Conservation (phyloP, 2,888 invertebrate species). For the Ferdinandea cuprea region DNA sequence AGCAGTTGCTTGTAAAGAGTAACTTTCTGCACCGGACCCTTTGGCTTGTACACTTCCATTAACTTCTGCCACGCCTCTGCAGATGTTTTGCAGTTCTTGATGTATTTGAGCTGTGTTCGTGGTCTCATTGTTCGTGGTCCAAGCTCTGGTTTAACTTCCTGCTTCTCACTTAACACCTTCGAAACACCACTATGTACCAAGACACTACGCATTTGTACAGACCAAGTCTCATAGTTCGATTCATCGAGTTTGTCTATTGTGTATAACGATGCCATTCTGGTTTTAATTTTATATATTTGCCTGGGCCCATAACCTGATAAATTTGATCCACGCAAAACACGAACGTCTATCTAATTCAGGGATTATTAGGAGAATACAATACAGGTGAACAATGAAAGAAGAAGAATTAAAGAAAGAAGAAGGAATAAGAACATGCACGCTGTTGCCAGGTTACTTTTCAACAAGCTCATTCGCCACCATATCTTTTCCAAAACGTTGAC, state of each 20-base stretch:
- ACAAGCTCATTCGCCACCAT: no score
- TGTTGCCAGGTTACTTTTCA: neutral
- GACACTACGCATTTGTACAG: slow-evolving; percentile 44
- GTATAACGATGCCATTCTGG: slow-evolving; percentile 15
- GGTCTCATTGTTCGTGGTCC: slow-evolving; percentile 38
- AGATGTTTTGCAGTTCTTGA: slow-evolving; percentile 64
- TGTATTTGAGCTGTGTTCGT: slow-evolving; percentile 47
- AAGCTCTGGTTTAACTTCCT: slow-evolving; percentile 3
- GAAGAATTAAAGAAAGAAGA: no score
- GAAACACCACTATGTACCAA: slow-evolving; percentile 31
- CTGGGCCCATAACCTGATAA: slow-evolving; percentile 16
- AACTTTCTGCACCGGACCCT: slow-evolving; percentile 49
- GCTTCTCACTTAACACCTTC: slow-evolving; percentile 19
- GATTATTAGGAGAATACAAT: neutral
- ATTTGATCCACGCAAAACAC: no score
- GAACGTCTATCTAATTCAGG: neutral
- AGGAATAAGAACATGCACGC: neutral
- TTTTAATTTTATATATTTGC: neutral
- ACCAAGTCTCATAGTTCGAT: slow-evolving; percentile 16
- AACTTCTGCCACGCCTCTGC: slow-evolving; percentile 51
- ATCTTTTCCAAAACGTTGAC: no score
- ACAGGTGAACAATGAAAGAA: neutral
- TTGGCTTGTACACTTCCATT: slow-evolving; percentile 49
- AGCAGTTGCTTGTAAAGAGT: slow-evolving; percentile 57
- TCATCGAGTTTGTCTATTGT: slow-evolving; percentile 9